These are phyloP conservation scores for Ormyrus thymus DNA, from an alignment of 2,888 invertebrate species.

Conservation along the genomic window DNA sequence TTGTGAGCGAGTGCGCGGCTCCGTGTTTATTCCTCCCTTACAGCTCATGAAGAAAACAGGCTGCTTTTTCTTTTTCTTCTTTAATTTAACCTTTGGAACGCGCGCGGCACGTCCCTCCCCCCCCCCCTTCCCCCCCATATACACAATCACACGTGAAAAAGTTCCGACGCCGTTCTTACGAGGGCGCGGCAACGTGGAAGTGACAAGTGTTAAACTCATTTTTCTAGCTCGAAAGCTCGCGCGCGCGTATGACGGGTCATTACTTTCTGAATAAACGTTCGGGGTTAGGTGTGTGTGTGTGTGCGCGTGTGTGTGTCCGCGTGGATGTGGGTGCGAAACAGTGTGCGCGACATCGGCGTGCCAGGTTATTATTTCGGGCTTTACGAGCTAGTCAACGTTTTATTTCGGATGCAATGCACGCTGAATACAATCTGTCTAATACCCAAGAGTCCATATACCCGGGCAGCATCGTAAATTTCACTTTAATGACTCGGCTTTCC, in stretches of 20 bases:
- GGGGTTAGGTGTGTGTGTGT: not conserved
- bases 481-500: constrained; percentile 8
- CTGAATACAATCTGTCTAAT: constrained; percentile 45
- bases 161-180: not conserved
- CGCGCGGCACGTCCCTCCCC: no score
- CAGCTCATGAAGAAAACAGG: no score
- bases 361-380: constrained; percentile 37
- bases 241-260: constrained; percentile 46
- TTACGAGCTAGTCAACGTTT: constrained; percentile 49
- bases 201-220: constrained; percentile 49
- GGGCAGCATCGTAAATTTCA: constrained; percentile 13
- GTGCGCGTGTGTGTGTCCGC: no score
- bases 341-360: not conserved
- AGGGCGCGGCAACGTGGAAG: constrained; percentile 31
- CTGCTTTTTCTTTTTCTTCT: no score
- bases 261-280: constrained; percentile 52
- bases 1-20: no score
- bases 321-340: no score
- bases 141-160: constrained; percentile 1
- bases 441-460: not conserved
- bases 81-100: no score
- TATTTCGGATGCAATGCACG: constrained; percentile 34
- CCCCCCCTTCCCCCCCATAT: no score
- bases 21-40: no score
- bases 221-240: constrained; percentile 37